Evolutionary conservation across 2,888 invertebrate species (phyloP).

Genomic region (Drosophila prostipennis): DNA sequence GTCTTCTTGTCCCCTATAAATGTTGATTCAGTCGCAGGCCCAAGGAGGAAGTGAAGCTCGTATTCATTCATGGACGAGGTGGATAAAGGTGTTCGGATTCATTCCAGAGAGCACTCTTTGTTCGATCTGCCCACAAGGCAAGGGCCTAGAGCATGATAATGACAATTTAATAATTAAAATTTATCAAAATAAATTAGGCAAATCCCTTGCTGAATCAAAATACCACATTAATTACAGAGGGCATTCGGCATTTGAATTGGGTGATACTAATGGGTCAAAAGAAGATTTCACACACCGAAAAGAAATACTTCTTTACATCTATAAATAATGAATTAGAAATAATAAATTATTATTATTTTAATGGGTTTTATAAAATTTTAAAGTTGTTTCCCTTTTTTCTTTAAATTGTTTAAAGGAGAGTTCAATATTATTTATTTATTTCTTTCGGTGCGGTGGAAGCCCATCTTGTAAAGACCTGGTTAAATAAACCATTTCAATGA

Average conservation of each 20-base stretch:
- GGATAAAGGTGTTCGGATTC: conserved; percentile 28
- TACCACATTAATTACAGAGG: conserved; percentile 67
- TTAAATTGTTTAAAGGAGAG: no score
- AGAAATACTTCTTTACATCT: no score
- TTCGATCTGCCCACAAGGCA: conserved; percentile 11
- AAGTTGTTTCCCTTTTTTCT: no score
- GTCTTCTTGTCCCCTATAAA: conserved; percentile 15
- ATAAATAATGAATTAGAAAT: no score
- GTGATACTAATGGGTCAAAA: conserved; percentile 46
- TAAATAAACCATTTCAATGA: conserved; percentile 49
- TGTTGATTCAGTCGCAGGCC: conserved; percentile 6
- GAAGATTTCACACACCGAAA: conserved; percentile 40
- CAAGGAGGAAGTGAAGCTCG: conserved; percentile 40
- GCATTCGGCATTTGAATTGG: conserved; percentile 56
- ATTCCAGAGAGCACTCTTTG: conserved; percentile 46
- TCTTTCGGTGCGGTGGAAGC: neutral
- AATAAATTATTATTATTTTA: no score
- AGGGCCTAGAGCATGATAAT: conserved; percentile 30
- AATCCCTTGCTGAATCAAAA: conserved; percentile 66
- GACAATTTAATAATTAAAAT: conserved; percentile 71
- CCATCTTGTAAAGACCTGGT: conserved; percentile 2
- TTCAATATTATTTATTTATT: neutral
- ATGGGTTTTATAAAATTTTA: no score
- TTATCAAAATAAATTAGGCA: conserved; percentile 67
- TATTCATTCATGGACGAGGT: conserved; percentile 49